Evolutionary conservation across 1,140 invertebrate genomes (phyloP).

Genomic region (Lucilia cuprina): DNA sequence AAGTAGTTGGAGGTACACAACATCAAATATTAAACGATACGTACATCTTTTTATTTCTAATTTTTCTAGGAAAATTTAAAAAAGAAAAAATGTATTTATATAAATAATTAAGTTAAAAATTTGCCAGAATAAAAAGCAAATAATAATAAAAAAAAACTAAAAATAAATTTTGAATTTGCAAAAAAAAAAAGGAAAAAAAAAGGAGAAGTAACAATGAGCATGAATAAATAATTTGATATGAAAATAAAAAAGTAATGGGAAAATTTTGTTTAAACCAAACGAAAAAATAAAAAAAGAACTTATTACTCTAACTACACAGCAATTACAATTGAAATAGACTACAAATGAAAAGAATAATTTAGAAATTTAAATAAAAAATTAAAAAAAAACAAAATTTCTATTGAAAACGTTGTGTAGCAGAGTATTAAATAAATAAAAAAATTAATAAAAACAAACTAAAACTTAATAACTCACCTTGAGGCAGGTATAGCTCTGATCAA

Average conservation of each 20-base stretch:
- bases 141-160: neutral
- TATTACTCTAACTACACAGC: too few relatives aligned
- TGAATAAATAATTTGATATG: neutral
- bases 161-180: neutral
- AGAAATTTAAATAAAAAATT: neutral
- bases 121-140: slow-evolving; percentile 1
- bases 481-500: slow-evolving; percentile 59
- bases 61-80: neutral
- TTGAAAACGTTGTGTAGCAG: neutral
- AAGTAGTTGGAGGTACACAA: neutral
- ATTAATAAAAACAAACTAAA: too few relatives aligned
- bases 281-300: neutral
- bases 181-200: neutral
- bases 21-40: neutral
- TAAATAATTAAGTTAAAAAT: neutral
- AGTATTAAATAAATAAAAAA: too few relatives aligned
- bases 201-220: slow-evolving; percentile 3
- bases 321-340: too few relatives aligned
- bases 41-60: neutral
- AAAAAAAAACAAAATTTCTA: neutral
- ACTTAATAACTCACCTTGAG: slow-evolving; percentile 50
- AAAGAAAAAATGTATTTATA: slow-evolving; percentile 12
- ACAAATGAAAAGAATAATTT: too few relatives aligned
- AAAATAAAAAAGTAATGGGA: neutral
- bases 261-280: neutral